Conservation (phyloP, 2,888 invertebrate species). For the Automeris io region DNA sequence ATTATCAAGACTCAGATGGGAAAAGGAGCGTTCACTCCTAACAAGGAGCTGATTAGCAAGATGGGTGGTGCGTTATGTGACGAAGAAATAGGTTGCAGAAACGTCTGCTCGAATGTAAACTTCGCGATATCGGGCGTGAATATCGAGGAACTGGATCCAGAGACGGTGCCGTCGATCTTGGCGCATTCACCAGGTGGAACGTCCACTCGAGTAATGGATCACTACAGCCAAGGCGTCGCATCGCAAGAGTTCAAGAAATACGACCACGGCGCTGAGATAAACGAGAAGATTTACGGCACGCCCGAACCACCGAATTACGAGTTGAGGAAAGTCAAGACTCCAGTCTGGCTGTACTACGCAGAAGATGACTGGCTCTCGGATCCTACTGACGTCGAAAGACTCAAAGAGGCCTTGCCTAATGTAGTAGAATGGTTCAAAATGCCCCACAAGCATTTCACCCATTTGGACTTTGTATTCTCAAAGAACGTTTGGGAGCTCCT, state of each 20-base stretch:
- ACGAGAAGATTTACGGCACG: conserved; percentile 52
- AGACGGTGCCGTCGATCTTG: conserved; percentile 71
- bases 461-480: conserved; percentile 67
- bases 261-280: conserved; percentile 53
- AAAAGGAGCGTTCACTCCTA: conserved; percentile 47
- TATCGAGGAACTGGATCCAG: conserved; percentile 70
- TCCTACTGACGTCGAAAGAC: conserved; percentile 74
- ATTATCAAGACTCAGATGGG: conserved; percentile 37
- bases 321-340: conserved; percentile 49
- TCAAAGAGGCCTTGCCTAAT: conserved; percentile 75
- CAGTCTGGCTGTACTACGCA: conserved; percentile 58
- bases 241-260: conserved; percentile 52
- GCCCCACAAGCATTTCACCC: conserved; percentile 62
- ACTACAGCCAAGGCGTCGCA: conserved; percentile 71
- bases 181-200: conserved; percentile 76
- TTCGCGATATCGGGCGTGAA: conserved; percentile 80
- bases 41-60: conserved; percentile 36
- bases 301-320: conserved; percentile 52
- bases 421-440: conserved; percentile 74
- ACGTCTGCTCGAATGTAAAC: conserved; percentile 78
- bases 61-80: conserved; percentile 54
- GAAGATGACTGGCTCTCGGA: conserved; percentile 82
- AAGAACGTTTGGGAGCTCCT: conserved; percentile 47
- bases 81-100: conserved; percentile 51
- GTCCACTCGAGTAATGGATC: conserved; percentile 71